A percentile compares a stretch with the other conserved stretches of the same genome.
Evolutionary conservation across 2,113 vertebrate species (phyloP).

Genomic region (Morone chrysops): DNA sequence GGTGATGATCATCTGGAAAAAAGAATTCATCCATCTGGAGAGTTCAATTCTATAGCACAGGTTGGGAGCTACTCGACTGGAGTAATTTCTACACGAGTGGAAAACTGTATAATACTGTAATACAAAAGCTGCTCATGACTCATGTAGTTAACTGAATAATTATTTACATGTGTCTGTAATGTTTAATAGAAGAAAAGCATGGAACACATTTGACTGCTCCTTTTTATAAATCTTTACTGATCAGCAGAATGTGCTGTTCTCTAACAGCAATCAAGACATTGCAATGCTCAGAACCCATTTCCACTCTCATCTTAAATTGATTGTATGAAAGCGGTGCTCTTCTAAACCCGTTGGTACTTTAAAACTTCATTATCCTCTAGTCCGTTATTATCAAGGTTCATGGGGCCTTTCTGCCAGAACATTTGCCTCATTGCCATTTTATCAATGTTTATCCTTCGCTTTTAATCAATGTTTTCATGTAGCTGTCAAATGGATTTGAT

Average conservation of each 20-base stretch:
- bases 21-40: constrained; percentile 19
- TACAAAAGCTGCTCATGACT: background rate
- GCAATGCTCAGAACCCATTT: constrained; percentile 68
- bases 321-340: constrained; percentile 70
- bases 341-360: constrained; percentile 59
- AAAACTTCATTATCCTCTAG: constrained; percentile 61
- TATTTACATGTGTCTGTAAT: constrained; percentile 27
- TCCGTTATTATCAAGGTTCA: constrained; percentile 49
- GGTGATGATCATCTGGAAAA: constrained; percentile 51
- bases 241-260: constrained; percentile 56
- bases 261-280: constrained; percentile 73
- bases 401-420: constrained; percentile 36
- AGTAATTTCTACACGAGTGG: background rate
- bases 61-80: background rate
- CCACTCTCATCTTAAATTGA: constrained; percentile 76
- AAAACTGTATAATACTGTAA: background rate
- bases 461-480: constrained; percentile 2
- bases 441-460: constrained; percentile 1
- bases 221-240: constrained; percentile 73
- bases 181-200: constrained; percentile 41
- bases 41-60: background rate
- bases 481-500: background rate
- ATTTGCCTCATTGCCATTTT: constrained; percentile 53
- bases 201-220: constrained; percentile 60
- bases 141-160: constrained; percentile 12